Evolutionary conservation across 1,140 invertebrate species (phyloP).

Genomic region (Drosophila kohkoa): DNA sequence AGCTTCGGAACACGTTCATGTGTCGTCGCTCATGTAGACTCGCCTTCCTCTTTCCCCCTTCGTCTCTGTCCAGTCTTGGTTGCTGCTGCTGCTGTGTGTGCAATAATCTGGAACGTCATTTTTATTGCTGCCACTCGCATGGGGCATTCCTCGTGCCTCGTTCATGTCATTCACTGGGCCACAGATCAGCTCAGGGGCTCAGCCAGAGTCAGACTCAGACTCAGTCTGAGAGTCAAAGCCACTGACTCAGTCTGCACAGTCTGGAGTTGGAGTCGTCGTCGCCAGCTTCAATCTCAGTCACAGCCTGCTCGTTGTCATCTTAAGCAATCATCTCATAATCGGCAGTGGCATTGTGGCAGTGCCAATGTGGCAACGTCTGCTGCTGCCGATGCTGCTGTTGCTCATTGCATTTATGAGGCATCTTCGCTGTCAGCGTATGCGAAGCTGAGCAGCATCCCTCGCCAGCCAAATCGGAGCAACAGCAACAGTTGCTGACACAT

Average conservation of each 20-base stretch:
- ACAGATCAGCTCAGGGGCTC: conserved; percentile 17
- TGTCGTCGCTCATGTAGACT: conserved; percentile 49
- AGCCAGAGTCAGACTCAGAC: conserved; percentile 8
- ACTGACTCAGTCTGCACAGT: conserved; percentile 5
- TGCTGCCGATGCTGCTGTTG: background rate
- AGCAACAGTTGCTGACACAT: conserved; percentile 53
- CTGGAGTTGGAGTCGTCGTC: background rate
- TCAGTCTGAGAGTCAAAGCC: conserved; percentile 16
- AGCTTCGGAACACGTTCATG: conserved; percentile 66
- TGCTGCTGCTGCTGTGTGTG: conserved; percentile 43
- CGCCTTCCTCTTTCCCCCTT: background rate
- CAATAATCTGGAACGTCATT: conserved; percentile 84
- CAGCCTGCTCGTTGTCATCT: conserved; percentile 78
- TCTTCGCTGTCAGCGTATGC: conserved; percentile 46
- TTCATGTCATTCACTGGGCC: conserved; percentile 36
- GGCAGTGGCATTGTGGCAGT: conserved; percentile 71
- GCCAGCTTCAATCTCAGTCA: conserved; percentile 10
- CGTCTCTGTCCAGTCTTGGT: conserved; percentile 1
- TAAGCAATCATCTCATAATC: conserved; percentile 83
- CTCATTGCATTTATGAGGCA: conserved; percentile 40
- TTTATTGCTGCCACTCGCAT: conserved; percentile 81
- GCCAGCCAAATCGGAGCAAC: conserved; percentile 40
- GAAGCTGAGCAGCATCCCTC: conserved; percentile 56
- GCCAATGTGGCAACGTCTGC: conserved; percentile 37
- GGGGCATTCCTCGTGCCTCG: conserved; percentile 66